These are phyloP conservation scores for Sceliomorpha sp. DNA, from an alignment of 2,888 invertebrate genomes.

Conservation along the genomic window DNA sequence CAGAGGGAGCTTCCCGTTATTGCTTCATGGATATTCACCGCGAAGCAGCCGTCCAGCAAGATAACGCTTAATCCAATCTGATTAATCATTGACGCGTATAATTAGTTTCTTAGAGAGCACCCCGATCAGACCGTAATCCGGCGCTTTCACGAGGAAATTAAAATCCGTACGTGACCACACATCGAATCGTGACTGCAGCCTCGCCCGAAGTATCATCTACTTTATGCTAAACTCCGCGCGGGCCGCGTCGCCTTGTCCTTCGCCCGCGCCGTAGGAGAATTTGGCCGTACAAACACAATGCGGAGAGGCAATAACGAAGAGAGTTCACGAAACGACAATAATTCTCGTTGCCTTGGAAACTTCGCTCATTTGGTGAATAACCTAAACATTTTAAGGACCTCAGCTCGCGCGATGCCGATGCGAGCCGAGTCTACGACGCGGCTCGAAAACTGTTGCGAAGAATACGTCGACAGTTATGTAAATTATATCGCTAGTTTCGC, in stretches of 20 bases:
- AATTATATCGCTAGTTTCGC: slow-evolving; percentile 28
- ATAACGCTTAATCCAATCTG: slow-evolving; percentile 46
- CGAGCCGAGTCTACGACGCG: slow-evolving; percentile 8
- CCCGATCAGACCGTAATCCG: slow-evolving; percentile 28
- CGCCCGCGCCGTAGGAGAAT: slow-evolving; percentile 27
- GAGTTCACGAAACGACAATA: slow-evolving; percentile 49
- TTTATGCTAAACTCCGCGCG: slow-evolving; percentile 45
- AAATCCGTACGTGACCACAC: slow-evolving; percentile 53
- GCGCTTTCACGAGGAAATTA: slow-evolving; percentile 31
- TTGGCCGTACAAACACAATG: slow-evolving; percentile 44
- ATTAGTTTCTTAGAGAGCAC: slow-evolving; percentile 41
- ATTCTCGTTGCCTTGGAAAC: slow-evolving; percentile 50
- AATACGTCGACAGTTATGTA: slow-evolving; percentile 33
- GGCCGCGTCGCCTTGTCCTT: slow-evolving; percentile 39
- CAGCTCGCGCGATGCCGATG: slow-evolving; percentile 30
- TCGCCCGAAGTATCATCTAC: slow-evolving; percentile 30
- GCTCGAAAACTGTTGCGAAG: slow-evolving; percentile 17
- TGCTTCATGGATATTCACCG: slow-evolving; percentile 45
- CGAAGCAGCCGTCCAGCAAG: slow-evolving; percentile 20
- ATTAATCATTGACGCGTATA: slow-evolving; percentile 52
- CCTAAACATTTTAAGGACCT: slow-evolving; percentile 48
- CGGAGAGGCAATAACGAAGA: slow-evolving; percentile 46
- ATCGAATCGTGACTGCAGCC: slow-evolving; percentile 40
- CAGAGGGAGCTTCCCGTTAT: slow-evolving; percentile 19
- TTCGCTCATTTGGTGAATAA: slow-evolving; percentile 51